These are phyloP conservation scores for Latrodectus geometricus DNA, from an alignment of 1,140 invertebrate species.

Conservation along the genomic window DNA sequence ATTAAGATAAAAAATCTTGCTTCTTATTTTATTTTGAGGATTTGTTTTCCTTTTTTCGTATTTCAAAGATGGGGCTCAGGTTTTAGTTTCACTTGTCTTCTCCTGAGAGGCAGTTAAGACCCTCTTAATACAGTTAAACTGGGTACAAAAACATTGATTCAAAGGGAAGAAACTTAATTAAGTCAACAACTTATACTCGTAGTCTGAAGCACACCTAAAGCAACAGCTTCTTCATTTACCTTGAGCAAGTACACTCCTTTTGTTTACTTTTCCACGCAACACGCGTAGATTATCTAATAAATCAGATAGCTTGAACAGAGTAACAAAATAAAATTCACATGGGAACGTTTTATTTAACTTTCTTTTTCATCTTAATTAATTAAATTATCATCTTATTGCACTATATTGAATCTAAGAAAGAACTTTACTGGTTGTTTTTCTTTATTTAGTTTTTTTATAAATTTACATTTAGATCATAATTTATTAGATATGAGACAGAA, in stretches of 20 bases:
- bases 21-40: slow-evolving; percentile 12
- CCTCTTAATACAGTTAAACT: slow-evolving; percentile 52
- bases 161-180: slow-evolving; percentile 61
- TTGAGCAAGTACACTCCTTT: slow-evolving; percentile 39
- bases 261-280: slow-evolving; percentile 53
- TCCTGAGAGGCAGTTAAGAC: slow-evolving; percentile 38
- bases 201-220: slow-evolving; percentile 7
- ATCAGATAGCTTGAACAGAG: slow-evolving; percentile 53
- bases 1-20: neutral
- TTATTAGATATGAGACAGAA: too few species aligned
- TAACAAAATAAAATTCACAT: slow-evolving; percentile 46
- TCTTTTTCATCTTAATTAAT: slow-evolving; percentile 59
- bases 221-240: slow-evolving; percentile 38
- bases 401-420: slow-evolving; percentile 13
- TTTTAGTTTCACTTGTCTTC: slow-evolving; percentile 34
- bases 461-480: too few species aligned
- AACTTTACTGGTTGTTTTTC: neutral
- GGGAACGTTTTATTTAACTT: slow-evolving; percentile 55
- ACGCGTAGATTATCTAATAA: slow-evolving; percentile 61
- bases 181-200: slow-evolving; percentile 41
- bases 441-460: too few species aligned
- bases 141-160: slow-evolving; percentile 60
- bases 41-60: slow-evolving; percentile 5
- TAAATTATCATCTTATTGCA: slow-evolving; percentile 50
- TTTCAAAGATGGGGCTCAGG: slow-evolving; percentile 31